Evolutionary conservation across 2,113 vertebrate genomes (phyloP).

Genomic region (Jacana jacana): DNA sequence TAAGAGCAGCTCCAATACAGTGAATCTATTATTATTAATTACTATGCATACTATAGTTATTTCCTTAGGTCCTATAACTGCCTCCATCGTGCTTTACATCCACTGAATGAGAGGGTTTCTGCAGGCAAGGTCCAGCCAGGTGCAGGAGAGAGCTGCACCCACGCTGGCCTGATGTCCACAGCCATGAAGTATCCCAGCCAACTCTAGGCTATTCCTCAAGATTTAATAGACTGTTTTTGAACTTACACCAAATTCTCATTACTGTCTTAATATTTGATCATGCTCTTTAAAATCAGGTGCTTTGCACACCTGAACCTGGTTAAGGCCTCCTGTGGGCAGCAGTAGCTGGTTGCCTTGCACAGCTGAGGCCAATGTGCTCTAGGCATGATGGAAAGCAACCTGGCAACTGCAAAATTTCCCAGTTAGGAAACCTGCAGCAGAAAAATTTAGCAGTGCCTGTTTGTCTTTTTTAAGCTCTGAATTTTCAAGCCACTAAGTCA

Average conservation of each 20-base stretch:
- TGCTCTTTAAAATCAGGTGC: background rate
- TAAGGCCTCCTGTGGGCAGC: background rate
- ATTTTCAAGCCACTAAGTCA: background rate
- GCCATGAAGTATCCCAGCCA: background rate
- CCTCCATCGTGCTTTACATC: background rate
- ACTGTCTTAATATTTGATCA: background rate
- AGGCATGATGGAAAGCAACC: background rate
- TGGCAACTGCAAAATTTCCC: background rate
- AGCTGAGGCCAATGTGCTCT: background rate
- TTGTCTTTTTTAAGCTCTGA: background rate
- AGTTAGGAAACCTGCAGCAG: background rate
- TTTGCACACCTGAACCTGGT: background rate
- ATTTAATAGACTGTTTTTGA: background rate
- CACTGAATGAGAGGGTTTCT: rapidly evolving
- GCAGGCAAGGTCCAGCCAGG: background rate
- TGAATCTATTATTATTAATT: background rate
- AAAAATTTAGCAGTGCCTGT: background rate
- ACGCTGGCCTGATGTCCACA: background rate
- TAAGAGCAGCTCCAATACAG: background rate
- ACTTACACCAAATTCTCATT: background rate
- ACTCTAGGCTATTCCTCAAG: background rate
- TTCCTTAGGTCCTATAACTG: background rate
- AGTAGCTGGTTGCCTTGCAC: background rate
- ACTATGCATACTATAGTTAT: background rate
- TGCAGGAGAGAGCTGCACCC: too few relatives aligned